Percentiles rank a stretch among this genome's conserved stretches.
Conservation (phyloP, 2,888 invertebrate genomes). For the Fabriciana adippe region DNA sequence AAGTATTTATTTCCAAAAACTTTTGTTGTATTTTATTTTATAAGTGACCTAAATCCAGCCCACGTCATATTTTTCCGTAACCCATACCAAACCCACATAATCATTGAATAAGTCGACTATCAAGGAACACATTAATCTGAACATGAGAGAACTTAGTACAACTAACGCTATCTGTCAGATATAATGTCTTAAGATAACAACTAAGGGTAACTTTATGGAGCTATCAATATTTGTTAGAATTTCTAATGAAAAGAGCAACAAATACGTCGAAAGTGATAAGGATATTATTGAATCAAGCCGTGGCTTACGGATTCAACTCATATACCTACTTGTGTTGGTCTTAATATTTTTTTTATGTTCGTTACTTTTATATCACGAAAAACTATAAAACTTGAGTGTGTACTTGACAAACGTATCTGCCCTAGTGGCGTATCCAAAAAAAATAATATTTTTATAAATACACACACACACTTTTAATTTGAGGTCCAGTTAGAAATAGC, state of each 20-base stretch:
- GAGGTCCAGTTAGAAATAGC: no score
- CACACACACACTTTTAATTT: no score
- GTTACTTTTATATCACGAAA: no score
- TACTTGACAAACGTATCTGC: no score
- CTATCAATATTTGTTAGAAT: constrained; percentile 24
- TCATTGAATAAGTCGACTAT: constrained; percentile 42
- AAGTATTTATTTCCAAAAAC: constrained; percentile 6
- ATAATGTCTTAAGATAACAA: constrained; percentile 47
- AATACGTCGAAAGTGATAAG: constrained; percentile 6
- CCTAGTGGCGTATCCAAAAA: no score
- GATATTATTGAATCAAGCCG: no score
- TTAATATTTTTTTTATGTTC: no score
- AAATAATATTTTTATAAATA: no score
- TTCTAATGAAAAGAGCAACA: constrained; percentile 27
- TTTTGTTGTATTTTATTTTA: not conserved
- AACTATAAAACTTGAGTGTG: no score
- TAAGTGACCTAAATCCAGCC: constrained; percentile 10
- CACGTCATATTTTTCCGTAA: constrained; percentile 11
- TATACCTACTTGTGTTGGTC: no score
- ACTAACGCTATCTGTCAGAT: constrained; percentile 47
- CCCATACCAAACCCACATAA: constrained; percentile 17
- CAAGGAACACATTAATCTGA: constrained; percentile 45
- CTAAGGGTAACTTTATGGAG: constrained; percentile 22
- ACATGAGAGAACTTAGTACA: constrained; percentile 39
- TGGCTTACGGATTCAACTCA: no score